Percentiles rank a stretch among this genome's conserved stretches.
Evolutionary conservation across 2,888 invertebrate species (phyloP).

Genomic region (Tenthredo distinguenda): DNA sequence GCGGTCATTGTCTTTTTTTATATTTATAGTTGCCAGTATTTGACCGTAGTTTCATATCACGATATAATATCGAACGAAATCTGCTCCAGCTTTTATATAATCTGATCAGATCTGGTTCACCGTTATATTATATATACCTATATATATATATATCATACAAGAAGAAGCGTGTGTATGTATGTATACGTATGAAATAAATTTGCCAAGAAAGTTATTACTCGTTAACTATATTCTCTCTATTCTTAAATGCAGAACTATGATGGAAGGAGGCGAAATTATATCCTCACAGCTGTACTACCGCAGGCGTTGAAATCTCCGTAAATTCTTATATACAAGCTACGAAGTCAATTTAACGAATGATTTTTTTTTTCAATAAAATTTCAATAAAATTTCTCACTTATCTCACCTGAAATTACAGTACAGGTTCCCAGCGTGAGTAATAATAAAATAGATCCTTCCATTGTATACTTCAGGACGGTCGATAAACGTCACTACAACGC

Average conservation of each 20-base stretch:
- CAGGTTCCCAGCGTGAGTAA: conserved; percentile 35
- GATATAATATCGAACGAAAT: background rate
- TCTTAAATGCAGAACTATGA: background rate
- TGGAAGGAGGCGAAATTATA: no score
- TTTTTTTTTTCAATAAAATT: no score
- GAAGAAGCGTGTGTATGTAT: background rate
- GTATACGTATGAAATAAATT: no score
- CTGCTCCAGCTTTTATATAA: background rate
- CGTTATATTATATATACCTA: background rate
- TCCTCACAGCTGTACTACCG: background rate
- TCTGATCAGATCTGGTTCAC: background rate
- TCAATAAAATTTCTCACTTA: no score
- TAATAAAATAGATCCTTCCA: conserved; percentile 42
- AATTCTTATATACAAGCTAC: background rate
- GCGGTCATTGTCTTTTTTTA: background rate
- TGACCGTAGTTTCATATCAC: background rate
- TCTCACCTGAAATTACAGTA: conserved; percentile 32
- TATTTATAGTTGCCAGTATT: background rate
- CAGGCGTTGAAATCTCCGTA: conserved; percentile 21
- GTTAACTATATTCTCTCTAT: background rate
- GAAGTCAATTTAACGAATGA: no score
- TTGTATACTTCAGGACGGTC: conserved; percentile 7
- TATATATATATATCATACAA: background rate
- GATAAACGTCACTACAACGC: conserved; percentile 18
- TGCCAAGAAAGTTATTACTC: background rate